Base-by-base conservation (phyloP, 2,888 invertebrate species). In the Zhuqinia jingwanae region DNA sequence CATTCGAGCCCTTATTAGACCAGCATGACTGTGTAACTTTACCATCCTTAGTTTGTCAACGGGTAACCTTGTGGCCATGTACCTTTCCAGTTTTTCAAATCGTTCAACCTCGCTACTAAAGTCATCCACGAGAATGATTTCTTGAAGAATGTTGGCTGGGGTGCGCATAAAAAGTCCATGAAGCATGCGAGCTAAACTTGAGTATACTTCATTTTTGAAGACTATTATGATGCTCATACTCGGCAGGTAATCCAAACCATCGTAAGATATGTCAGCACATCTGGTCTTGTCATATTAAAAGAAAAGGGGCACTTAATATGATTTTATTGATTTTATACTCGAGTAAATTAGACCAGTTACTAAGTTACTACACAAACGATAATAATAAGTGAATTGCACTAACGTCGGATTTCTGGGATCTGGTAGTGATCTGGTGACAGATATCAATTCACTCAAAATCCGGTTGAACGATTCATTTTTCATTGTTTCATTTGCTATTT, bases 1-100 rank as follows among this genome's bases (percentile, higher is more conserved):
- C 90, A 98, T 93, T 68, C 98, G 94, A 0, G 99, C 99, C 56
- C 97, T 94, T 92, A 98, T 99, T 81, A 99, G 93, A 1, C 99
- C 99, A 92, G 96, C 94, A 93, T 89, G 68, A 56, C 87, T 70
- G 3, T 65, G 20, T 30, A 97, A 94, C 42, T 97, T 94, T 25
- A 98, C 93, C 53, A 99, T 93, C 91, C 94, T 94, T 2, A 97
- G 95, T 93, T 92, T 93, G 1, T 94, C 94, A 79, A 82, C 36
- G 15, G 95, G 95, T 77, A 97, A 93, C 45, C 96, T 93, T 0
- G 96, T 95, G 58, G 94, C 93, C 70, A 98, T 93, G 92, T 98
- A 98, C 92, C 96, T 95, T 90, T 96, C 95, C 78, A 98, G 93
- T 91, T 96, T 95, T 84, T 94, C 95, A 13, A 36, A n/a, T 36